Evolutionary conservation across 2,888 invertebrate species (phyloP), one percentile per base, ranked within the genome.

Genomic region (Thera britannica): DNA sequence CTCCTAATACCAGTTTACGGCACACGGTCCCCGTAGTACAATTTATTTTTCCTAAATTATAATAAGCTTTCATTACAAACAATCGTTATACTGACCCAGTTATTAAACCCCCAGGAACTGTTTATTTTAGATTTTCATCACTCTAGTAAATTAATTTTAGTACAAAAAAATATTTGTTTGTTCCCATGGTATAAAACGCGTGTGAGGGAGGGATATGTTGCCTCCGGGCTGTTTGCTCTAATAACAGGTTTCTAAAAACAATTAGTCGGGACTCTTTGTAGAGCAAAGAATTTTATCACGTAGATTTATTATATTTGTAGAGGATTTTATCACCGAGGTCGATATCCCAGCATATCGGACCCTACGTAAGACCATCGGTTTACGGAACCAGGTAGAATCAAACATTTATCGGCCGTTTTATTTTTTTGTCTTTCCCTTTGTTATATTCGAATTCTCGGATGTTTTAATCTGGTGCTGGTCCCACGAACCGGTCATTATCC

Each of bases 241-340:
- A 93, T 92, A 88, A 89, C 84, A 82, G 84, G 87, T 88, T 90
- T 82, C 80, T 77, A 83, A 79, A 89, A 90, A 90, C 88, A 93
- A 92, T 92, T 91, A 90, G 88, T 84, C 85, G 86, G 85, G 75
- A 75, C 80, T 85, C 86, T 89, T 88, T 88, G 83, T 85, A 83
- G 84, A 84, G 84, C 79, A 80, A 87, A 87, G 85, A 85, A 89
- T 88, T 86, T 91, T 90, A 93, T 92, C 89, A 81, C 74, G 77
- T 86, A 90, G 88, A 92, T 92, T 92, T 92, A 91, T 93, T 91
- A 89, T 90, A 88, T 92, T 92, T 91, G 89, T 84, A 83, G 84
- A 88, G 86, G 87, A 83, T 86, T 87, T 90, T 92, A 93, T 92
- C 92, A 86, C 76, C 70, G 74, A 77, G 34, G 84, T 85, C 86